Percentiles rank a stretch among this genome's conserved stretches.
These are phyloP conservation scores for Nemopilema nomurai DNA, from an alignment of 30 jellyfish, hydroid and myxozoan genomes.

Conservation along the genomic window DNA sequence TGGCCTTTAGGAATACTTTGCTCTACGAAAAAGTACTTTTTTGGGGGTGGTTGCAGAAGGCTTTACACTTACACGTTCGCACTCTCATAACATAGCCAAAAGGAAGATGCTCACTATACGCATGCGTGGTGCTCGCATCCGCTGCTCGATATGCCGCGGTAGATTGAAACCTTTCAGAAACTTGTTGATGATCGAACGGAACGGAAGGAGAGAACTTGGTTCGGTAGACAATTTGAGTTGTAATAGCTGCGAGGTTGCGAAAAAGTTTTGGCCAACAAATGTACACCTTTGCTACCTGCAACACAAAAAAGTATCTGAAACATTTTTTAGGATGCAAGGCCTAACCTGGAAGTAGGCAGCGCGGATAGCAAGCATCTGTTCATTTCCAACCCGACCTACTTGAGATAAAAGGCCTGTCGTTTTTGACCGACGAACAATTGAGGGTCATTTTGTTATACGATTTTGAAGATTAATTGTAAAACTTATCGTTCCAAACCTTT, in stretches of 20 bases:
- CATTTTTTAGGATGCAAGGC: background rate
- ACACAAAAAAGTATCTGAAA: background rate
- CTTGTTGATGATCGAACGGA: constrained; percentile 35
- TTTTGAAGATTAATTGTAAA: background rate
- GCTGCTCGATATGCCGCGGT: constrained; percentile 45
- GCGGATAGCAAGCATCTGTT: constrained; percentile 54
- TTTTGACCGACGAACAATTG: background rate
- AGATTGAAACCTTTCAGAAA: constrained; percentile 5
- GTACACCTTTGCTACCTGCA: background rate
- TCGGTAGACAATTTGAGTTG: background rate
- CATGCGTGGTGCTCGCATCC: constrained; percentile 23
- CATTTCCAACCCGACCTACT: constrained; percentile 43
- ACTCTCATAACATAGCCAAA: too few species aligned
- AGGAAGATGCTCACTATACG: constrained; percentile 1
- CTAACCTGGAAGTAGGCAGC: constrained; percentile 9
- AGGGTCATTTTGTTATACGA: background rate
- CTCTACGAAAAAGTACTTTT: too few species aligned
- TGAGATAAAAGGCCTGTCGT: constrained; percentile 35
- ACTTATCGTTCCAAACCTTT: background rate
- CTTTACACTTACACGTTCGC: too few species aligned
- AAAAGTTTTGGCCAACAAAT: background rate
- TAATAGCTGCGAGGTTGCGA: background rate
- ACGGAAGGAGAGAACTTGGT: constrained; percentile 53
- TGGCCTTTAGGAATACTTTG: too few species aligned
- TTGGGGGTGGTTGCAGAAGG: too few species aligned